Conservation (phyloP, 2,113 vertebrate genomes). For the Gobiocypris rarus region DNA sequence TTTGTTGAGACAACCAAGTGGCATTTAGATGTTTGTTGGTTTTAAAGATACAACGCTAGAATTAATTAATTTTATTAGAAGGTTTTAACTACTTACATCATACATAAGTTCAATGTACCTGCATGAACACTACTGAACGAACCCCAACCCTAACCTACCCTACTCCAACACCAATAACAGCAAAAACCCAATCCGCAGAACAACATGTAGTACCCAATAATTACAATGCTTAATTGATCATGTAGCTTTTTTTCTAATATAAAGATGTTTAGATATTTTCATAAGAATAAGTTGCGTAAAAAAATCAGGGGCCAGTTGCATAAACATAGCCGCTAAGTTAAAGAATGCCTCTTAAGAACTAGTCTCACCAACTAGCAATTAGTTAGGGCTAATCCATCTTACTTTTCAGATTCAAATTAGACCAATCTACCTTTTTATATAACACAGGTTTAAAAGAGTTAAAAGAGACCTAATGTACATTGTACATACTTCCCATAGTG, state of each 20-base stretch:
- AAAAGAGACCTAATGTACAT: not conserved
- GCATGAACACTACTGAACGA: not conserved
- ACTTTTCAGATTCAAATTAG: too few species aligned
- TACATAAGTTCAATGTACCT: too few species aligned
- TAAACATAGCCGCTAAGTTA: too few species aligned
- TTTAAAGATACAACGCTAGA: too few species aligned
- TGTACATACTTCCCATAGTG: constrained; percentile 29
- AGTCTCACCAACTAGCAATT: too few species aligned
- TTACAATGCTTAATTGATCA: not conserved
- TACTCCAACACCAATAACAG: not conserved
- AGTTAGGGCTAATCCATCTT: too few species aligned
- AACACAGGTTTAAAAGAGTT: not conserved
- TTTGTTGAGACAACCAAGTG: too few species aligned
- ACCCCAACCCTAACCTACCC: not conserved
- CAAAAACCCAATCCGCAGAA: not conserved
- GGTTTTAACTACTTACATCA: too few species aligned
- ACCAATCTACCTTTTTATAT: too few species aligned
- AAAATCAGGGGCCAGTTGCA: not conserved
- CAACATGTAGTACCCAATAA: not conserved
- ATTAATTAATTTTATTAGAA: too few species aligned
- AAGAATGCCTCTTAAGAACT: too few species aligned
- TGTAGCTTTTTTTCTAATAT: not conserved
- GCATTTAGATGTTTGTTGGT: too few species aligned
- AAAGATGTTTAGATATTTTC: not conserved
- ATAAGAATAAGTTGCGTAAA: not conserved